Evolutionary conservation across 2,888 invertebrate genomes (phyloP).

Genomic region (Eurytoma adleriae): DNA sequence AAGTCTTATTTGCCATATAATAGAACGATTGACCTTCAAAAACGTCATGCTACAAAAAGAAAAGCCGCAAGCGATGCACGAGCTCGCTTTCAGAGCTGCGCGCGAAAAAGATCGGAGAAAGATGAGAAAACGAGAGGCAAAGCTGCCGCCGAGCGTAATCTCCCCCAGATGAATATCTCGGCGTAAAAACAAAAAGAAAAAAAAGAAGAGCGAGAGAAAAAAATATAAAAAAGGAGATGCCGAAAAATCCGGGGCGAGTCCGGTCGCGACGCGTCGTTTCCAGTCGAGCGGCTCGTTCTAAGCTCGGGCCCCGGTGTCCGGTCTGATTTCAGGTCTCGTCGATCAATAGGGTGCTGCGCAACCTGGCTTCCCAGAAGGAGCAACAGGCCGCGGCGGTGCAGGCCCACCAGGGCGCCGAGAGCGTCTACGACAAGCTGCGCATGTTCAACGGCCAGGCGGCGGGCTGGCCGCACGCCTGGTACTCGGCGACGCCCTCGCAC

Average conservation of each 20-base stretch:
- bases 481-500: slow-evolving; percentile 87
- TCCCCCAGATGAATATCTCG: neutral
- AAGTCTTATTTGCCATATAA: neutral
- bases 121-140: neutral
- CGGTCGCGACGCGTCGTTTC: neutral
- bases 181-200: neutral
- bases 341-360: slow-evolving; percentile 97
- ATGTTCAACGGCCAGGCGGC: slow-evolving; percentile 94
- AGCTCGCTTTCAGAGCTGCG: no score
- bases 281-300: slow-evolving; percentile 10
- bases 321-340: slow-evolving; percentile 88
- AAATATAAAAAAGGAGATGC: no score
- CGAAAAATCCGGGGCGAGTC: neutral
- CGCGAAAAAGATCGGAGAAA: neutral
- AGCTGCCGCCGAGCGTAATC: slow-evolving; percentile 20
- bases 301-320: neutral
- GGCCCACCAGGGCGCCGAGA: slow-evolving; percentile 82
- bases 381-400: slow-evolving; percentile 87
- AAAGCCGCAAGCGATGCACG: no score
- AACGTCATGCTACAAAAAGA: neutral
- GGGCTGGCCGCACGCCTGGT: slow-evolving; percentile 91
- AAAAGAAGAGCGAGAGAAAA: neutral
- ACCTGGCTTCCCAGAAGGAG: slow-evolving; percentile 97
- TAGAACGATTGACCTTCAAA: no score
- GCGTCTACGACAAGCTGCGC: slow-evolving; percentile 94